phyloP scores from a whole-genome alignment of 1,140 invertebrate genomes.

The Drosophila subobscura region DNA sequence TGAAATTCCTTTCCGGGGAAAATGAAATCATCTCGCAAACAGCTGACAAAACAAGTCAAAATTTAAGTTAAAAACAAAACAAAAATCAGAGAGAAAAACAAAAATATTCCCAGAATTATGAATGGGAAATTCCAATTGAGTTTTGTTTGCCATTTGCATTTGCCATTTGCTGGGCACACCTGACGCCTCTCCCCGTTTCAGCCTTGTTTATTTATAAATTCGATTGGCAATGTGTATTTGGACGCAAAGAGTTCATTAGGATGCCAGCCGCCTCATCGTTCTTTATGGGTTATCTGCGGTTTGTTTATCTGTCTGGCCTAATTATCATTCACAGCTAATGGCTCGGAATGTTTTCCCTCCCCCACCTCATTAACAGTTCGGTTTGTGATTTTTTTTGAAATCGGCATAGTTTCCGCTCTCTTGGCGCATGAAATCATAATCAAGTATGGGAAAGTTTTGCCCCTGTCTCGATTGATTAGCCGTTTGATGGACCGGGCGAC shows the following conservation, averaged over 20 bases:
- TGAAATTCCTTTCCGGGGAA: constrained; percentile 52
- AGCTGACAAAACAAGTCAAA: constrained; percentile 6
- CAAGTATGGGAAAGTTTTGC: constrained; percentile 31
- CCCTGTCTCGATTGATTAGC: constrained; percentile 46
- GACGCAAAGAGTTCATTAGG: constrained; percentile 35
- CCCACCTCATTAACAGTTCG: constrained; percentile 31
- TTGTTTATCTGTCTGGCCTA: constrained; percentile 50
- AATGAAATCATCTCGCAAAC: constrained; percentile 10
- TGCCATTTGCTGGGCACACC: constrained; percentile 18
- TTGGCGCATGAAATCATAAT: constrained; percentile 56
- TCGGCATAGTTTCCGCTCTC: constrained; percentile 33
- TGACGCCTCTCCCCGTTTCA: constrained; percentile 7
- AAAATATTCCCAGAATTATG: constrained; percentile 40
- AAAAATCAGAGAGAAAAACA: background rate
- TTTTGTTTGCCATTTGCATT: constrained; percentile 41
- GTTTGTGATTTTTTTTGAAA: constrained; percentile 65
- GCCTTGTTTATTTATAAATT: constrained; percentile 54
- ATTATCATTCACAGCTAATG: constrained; percentile 71
- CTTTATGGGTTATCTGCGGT: constrained; percentile 41
- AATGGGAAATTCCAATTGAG: constrained; percentile 48
- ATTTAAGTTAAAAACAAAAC: constrained; percentile 1
- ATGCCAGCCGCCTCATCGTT: constrained; percentile 28
- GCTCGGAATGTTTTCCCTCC: constrained; percentile 47
- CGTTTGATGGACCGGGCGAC: constrained; percentile 31
- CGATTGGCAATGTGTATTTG: constrained; percentile 48